Conservation (phyloP, 2,797 vertebrate genomes). For the Coracias cyanogaster region DNA sequence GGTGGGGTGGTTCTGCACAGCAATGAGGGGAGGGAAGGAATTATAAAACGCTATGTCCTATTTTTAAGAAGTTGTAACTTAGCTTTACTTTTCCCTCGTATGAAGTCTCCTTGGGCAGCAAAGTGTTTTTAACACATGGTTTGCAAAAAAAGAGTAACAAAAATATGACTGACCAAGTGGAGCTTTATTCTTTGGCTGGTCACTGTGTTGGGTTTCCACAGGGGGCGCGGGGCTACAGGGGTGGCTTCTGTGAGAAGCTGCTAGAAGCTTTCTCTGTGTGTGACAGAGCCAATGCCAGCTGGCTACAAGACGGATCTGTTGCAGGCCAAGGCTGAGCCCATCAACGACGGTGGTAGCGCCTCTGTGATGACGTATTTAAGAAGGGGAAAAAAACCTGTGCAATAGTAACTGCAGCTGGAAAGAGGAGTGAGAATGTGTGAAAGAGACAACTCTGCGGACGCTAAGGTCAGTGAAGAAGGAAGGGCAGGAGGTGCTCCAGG, state of each 20-base stretch:
- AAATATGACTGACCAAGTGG: not conserved
- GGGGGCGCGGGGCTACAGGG: no score
- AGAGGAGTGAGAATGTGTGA: not conserved
- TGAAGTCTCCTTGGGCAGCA: not conserved
- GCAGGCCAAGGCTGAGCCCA: not conserved
- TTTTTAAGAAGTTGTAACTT: constrained; percentile 45
- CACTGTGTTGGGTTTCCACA: no score
- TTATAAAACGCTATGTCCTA: not conserved
- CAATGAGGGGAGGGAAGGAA: not conserved
- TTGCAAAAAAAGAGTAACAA: not conserved
- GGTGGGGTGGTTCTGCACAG: constrained; percentile 13
- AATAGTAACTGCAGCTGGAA: not conserved
- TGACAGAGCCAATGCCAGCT: not conserved
- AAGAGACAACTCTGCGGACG: not conserved
- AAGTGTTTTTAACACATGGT: constrained; percentile 16
- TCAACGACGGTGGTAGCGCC: no score
- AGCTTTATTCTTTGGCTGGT: not conserved
- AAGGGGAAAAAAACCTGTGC: not conserved
- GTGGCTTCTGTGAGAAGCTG: not conserved
- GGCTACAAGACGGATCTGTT: no score
- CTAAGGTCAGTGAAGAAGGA: not conserved
- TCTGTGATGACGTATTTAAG: not conserved
- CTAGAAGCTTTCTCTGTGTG: not conserved
- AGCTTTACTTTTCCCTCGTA: not conserved
- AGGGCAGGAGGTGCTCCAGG: not conserved